These are phyloP conservation scores for Drosophila obscura DNA, from an alignment of 1,140 invertebrate species.

Conservation along the genomic window DNA sequence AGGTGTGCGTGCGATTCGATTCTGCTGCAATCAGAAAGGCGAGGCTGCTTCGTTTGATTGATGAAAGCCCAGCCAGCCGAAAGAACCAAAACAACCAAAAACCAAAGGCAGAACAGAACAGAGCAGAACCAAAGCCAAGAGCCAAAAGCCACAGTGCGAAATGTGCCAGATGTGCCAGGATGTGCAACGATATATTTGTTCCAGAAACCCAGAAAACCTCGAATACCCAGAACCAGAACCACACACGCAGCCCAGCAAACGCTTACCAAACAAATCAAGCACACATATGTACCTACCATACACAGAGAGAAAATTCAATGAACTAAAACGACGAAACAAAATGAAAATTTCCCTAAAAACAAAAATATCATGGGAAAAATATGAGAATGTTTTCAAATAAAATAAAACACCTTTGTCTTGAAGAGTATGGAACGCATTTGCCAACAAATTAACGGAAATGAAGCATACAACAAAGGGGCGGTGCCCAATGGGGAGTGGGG, in stretches of 20 bases:
- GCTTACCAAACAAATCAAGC: conserved; percentile 65
- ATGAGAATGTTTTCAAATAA: conserved; percentile 80
- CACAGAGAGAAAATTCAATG: conserved; percentile 46
- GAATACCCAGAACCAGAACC: conserved; percentile 27
- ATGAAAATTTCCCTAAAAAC: conserved; percentile 32
- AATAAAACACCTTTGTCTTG: conserved; percentile 83
- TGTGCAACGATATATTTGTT: too few species aligned
- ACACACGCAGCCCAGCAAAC: conserved; percentile 61
- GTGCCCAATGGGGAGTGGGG: background rate
- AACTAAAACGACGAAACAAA: conserved; percentile 26
- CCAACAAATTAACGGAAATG: conserved; percentile 84
- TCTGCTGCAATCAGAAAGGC: too few species aligned
- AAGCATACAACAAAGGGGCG: conserved; percentile 57
- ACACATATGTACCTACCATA: conserved; percentile 12
- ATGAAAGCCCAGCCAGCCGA: too few species aligned
- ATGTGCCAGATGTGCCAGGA: conserved; percentile 43
- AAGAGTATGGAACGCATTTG: conserved; percentile 83
- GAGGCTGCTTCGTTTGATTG: too few species aligned
- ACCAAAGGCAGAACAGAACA: conserved; percentile 1
- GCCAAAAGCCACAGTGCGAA: conserved; percentile 41
- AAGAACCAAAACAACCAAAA: too few species aligned
- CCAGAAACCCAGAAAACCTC: too few species aligned
- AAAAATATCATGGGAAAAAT: conserved; percentile 65
- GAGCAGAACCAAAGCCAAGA: conserved; percentile 13
- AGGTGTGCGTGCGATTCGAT: background rate